Evolutionary conservation across 2,888 invertebrate genomes (phyloP).

Genomic region (Oscheius myriophilus): DNA sequence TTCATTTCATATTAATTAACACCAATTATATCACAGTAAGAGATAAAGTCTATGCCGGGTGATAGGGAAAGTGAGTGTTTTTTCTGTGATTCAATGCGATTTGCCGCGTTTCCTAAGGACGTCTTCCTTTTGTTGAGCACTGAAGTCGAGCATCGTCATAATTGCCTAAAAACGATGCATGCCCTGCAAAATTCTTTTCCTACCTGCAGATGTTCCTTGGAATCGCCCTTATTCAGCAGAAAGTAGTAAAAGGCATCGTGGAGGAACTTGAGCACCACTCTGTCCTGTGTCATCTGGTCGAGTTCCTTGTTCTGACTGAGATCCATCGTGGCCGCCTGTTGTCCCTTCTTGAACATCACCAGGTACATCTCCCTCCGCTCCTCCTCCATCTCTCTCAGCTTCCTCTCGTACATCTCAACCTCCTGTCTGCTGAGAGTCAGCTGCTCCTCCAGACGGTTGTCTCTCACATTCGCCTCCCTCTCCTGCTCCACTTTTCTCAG

Average conservation of each 20-base stretch:
- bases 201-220: constrained; percentile 82
- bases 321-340: constrained; percentile 66
- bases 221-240: constrained; percentile 83
- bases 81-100: constrained; percentile 13
- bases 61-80: not conserved
- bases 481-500: constrained; percentile 30
- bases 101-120: constrained; percentile 35
- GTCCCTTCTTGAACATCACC: constrained; percentile 70
- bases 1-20: too few relatives aligned
- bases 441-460: constrained; percentile 41
- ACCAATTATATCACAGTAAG: too few relatives aligned
- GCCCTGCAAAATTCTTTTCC: not conserved
- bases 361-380: constrained; percentile 69
- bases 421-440: constrained; percentile 55
- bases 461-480: not conserved
- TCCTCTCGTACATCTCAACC: constrained; percentile 67
- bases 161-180: constrained; percentile 78
- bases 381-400: constrained; percentile 64
- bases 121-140: constrained; percentile 64
- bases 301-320: constrained; percentile 45
- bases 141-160: constrained; percentile 81
- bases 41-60: too few relatives aligned
- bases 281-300: constrained; percentile 78
- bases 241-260: constrained; percentile 93
- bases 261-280: constrained; percentile 88